Conservation (phyloP, 2,113 vertebrate genomes). For the Rhinoptilus africanus region DNA sequence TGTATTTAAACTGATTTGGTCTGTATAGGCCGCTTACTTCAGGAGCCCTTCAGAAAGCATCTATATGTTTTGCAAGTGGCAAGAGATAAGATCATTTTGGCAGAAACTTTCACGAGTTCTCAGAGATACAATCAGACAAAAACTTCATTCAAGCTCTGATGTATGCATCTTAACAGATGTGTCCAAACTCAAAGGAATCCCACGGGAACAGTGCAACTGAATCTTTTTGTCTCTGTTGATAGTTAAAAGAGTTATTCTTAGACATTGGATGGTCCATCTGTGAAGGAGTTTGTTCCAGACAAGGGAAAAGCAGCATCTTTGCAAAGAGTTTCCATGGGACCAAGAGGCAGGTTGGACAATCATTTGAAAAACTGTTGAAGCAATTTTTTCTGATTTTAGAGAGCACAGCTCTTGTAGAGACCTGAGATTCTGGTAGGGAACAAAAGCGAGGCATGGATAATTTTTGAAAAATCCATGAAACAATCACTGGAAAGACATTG, state of each 20-base stretch:
- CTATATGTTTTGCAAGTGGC: slow-evolving; percentile 57
- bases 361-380: slow-evolving; percentile 26
- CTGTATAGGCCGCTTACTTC: neutral
- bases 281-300: slow-evolving; percentile 70
- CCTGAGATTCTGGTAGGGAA: neutral
- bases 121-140: slow-evolving; percentile 74
- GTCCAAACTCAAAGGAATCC: slow-evolving; percentile 75
- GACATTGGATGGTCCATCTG: slow-evolving; percentile 75
- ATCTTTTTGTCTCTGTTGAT: slow-evolving; percentile 75
- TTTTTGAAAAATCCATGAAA: neutral
- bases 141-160: slow-evolving; percentile 75
- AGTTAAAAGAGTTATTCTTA: slow-evolving; percentile 79
- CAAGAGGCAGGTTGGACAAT: slow-evolving; percentile 63
- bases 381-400: neutral
- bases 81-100: slow-evolving; percentile 73
- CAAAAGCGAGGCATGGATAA: neutral
- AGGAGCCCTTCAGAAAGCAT: slow-evolving; percentile 59
- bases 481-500: neutral
- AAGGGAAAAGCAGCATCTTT: slow-evolving; percentile 66
- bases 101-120: slow-evolving; percentile 69
- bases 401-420: neutral
- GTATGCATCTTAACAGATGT: slow-evolving; percentile 78
- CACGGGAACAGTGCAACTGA: slow-evolving; percentile 73
- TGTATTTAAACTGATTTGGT: slow-evolving; percentile 42
- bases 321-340: slow-evolving; percentile 66